A percentile compares a stretch with the other conserved stretches of the same genome.
Evolutionary conservation across 2,113 vertebrate species (phyloP).

Genomic region (Apus apus): DNA sequence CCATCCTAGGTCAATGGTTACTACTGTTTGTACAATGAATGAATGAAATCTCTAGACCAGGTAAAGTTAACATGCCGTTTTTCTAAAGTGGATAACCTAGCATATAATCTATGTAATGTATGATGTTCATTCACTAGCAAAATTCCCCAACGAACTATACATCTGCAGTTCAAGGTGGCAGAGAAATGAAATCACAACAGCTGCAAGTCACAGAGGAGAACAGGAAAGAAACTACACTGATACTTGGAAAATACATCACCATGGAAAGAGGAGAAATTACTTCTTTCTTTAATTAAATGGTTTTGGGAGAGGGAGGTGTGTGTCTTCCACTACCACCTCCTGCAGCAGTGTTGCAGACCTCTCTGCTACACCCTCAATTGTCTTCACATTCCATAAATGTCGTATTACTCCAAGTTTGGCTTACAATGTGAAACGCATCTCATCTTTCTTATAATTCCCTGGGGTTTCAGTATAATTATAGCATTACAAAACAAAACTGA

Average conservation of each 20-base stretch:
- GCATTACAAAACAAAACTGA: constrained; percentile 29
- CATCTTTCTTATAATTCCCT: neutral
- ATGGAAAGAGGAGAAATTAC: neutral
- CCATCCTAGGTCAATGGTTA: neutral
- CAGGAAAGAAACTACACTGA: neutral
- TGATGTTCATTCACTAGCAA: neutral
- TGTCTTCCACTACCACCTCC: neutral
- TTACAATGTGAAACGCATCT: neutral
- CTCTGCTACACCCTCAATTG: neutral
- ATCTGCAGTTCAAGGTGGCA: neutral
- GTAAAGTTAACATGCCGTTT: neutral
- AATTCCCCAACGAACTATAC: neutral
- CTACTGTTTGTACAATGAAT: neutral
- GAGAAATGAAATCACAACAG: neutral
- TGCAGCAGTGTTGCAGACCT: neutral
- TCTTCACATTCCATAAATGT: neutral
- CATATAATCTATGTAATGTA: neutral
- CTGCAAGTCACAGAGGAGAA: neutral
- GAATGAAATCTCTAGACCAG: neutral
- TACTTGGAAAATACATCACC: neutral
- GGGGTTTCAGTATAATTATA: constrained; percentile 13
- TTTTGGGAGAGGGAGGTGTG: neutral
- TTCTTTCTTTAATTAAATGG: neutral
- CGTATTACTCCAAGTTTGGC: neutral
- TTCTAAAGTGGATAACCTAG: neutral